phyloP scores from a whole-genome alignment of 2,113 vertebrate species.

The Eulemur macaco region DNA sequence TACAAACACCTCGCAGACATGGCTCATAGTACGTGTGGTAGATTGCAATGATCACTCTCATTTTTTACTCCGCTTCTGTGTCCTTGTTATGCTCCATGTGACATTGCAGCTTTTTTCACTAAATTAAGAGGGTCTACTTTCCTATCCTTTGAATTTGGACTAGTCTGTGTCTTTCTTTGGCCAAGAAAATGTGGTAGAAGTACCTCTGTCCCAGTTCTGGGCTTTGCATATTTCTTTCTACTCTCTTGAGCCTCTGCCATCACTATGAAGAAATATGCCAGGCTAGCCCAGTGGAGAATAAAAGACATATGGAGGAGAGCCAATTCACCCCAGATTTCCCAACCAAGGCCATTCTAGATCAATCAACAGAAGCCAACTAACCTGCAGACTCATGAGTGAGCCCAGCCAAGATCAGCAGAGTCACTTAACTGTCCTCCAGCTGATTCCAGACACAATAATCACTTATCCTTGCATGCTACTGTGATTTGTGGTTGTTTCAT shows the following conservation, averaged over 20 bases:
- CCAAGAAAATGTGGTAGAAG: background rate
- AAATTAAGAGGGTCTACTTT: background rate
- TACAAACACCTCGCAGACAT: background rate
- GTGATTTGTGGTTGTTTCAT: background rate
- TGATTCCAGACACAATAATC: background rate
- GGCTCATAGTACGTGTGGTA: background rate
- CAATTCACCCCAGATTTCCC: background rate
- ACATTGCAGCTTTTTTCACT: background rate
- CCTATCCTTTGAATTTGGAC: background rate
- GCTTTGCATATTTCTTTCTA: background rate
- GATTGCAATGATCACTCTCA: background rate
- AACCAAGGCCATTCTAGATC: background rate
- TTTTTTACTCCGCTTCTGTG: background rate
- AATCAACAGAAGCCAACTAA: slow-evolving; percentile 11
- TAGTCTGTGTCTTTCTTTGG: background rate
- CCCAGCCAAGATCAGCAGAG: background rate
- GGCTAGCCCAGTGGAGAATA: background rate
- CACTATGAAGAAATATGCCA: background rate
- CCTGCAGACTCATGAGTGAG: background rate
- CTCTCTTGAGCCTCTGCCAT: background rate
- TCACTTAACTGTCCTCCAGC: background rate
- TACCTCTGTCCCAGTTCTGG: background rate
- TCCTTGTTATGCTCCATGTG: background rate
- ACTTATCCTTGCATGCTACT: background rate
- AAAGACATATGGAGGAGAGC: background rate